These are phyloP conservation scores for Halcyon smyrnensis DNA, from an alignment of 2,797 vertebrate species.

Conservation along the genomic window DNA sequence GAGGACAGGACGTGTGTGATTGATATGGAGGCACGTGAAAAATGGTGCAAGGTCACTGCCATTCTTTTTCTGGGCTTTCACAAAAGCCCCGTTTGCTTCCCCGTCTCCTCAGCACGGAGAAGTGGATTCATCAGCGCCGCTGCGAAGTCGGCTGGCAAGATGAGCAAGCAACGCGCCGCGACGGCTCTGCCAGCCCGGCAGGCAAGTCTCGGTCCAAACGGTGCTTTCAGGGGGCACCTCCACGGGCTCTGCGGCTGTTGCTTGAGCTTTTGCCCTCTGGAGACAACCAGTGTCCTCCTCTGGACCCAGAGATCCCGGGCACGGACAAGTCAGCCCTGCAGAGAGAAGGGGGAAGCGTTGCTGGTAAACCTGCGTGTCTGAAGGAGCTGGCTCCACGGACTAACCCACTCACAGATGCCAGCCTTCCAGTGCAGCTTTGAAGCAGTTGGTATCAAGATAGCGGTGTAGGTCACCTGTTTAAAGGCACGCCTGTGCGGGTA, in stretches of 20 bases:
- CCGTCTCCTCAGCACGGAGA: neutral
- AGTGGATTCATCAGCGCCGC: neutral
- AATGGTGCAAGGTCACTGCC: neutral
- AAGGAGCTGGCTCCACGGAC: neutral
- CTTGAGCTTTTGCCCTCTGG: neutral
- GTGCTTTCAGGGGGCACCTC: neutral
- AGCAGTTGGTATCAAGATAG: neutral
- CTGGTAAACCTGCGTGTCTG: neutral
- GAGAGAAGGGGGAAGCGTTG: neutral
- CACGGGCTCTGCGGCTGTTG: rapidly evolving
- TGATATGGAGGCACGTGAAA: neutral
- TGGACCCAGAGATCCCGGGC: neutral
- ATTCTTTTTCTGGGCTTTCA: neutral
- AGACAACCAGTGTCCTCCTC: rapidly evolving
- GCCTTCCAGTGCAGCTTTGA: neutral
- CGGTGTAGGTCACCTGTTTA: neutral
- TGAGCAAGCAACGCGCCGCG: neutral
- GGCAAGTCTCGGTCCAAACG: rapidly evolving
- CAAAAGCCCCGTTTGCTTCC: neutral
- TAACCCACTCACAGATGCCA: rapidly evolving
- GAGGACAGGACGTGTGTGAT: neutral
- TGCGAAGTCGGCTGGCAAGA: neutral
- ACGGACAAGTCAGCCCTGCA: neutral
- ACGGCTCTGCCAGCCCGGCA: neutral
- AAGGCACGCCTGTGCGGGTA: neutral